A percentile compares a stretch with the other conserved stretches of the same genome.
Conservation (phyloP, 2,797 vertebrate genomes). For the Apogon talboti region DNA sequence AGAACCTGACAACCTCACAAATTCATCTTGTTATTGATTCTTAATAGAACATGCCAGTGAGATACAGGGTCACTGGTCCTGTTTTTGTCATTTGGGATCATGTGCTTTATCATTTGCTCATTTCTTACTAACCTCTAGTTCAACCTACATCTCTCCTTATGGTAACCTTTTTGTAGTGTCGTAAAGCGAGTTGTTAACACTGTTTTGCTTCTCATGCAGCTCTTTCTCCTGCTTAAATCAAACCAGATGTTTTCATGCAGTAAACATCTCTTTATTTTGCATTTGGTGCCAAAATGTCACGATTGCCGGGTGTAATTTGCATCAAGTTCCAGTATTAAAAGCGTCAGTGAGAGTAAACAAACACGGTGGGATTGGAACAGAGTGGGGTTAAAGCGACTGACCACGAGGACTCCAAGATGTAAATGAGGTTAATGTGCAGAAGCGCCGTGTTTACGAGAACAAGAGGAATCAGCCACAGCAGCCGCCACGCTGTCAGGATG, state of each 20-base stretch:
- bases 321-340: conserved; percentile 5
- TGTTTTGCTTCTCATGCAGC: too few relatives aligned
- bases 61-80: too few relatives aligned
- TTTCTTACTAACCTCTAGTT: too few relatives aligned
- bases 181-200: too few relatives aligned
- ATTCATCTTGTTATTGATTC: too few relatives aligned
- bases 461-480: conserved; percentile 12
- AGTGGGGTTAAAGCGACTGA: conserved; percentile 21
- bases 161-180: too few relatives aligned
- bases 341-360: conserved; percentile 18
- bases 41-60: too few relatives aligned
- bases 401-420: conserved; percentile 24
- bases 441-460: conserved; percentile 37
- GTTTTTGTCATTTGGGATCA: too few relatives aligned
- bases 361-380: conserved; percentile 11
- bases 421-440: conserved; percentile 43
- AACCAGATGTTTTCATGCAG: neutral
- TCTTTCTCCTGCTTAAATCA: neutral
- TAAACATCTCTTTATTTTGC: neutral
- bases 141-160: too few relatives aligned
- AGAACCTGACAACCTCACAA: too few relatives aligned
- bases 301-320: neutral
- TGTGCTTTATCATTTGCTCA: too few relatives aligned
- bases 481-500: conserved; percentile 21
- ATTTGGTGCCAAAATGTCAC: neutral